Evolutionary conservation across 2,797 vertebrate genomes (phyloP).

Genomic region (Poeciliopsis presidionis): DNA sequence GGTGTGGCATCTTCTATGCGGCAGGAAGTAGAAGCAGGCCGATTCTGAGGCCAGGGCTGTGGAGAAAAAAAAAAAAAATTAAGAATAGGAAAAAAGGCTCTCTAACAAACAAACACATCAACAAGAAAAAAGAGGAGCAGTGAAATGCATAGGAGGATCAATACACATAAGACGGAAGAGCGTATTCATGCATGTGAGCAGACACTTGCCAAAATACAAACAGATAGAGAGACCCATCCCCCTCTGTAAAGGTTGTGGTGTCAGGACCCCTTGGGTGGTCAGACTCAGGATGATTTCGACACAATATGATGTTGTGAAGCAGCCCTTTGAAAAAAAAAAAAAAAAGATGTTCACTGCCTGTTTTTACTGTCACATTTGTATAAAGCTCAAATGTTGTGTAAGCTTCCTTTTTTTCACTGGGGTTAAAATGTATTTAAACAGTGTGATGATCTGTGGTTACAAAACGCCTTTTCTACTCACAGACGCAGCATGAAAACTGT

Average conservation of each 20-base stretch:
- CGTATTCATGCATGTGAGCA: constrained; percentile 75
- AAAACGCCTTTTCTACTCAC: constrained; percentile 25
- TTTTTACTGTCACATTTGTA: constrained; percentile 41
- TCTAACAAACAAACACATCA: constrained; percentile 53
- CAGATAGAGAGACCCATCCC: constrained; percentile 67
- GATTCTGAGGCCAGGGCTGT: constrained; percentile 41
- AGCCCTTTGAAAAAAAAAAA: constrained; percentile 44
- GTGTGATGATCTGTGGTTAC: constrained; percentile 13
- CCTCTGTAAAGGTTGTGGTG: constrained; percentile 77
- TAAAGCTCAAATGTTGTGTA: constrained; percentile 3
- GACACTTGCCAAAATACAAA: constrained; percentile 71
- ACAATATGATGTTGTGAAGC: constrained; percentile 68
- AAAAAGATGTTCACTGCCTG: constrained; percentile 33
- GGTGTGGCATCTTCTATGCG: constrained; percentile 52
- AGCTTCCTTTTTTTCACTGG: constrained; percentile 9
- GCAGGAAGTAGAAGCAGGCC: constrained; percentile 59
- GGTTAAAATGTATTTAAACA: constrained; percentile 22
- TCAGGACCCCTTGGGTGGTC: constrained; percentile 82
- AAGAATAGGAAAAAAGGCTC: constrained; percentile 58
- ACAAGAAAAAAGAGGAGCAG: constrained; percentile 32
- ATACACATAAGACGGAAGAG: constrained; percentile 69
- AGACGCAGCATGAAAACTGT: constrained; percentile 39
- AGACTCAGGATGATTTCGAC: constrained; percentile 80
- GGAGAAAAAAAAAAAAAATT: constrained; percentile 60
- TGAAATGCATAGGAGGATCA: constrained; percentile 50